Base-by-base conservation (phyloP, 2,113 vertebrate genomes). In the Clarias magur region DNA sequence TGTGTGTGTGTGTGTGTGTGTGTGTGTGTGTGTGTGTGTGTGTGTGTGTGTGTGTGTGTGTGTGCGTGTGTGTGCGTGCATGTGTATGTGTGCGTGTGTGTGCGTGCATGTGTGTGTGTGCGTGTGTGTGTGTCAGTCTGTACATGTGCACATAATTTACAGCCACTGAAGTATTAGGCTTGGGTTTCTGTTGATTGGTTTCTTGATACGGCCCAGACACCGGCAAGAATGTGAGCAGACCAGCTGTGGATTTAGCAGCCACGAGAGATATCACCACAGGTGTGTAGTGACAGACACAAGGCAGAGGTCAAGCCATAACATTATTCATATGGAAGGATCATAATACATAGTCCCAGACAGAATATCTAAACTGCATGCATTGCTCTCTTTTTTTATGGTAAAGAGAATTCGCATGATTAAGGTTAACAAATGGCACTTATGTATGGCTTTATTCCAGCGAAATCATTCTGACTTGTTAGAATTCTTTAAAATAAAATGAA, bases 161-260 rank as follows among this genome's bases (percentile, higher is more conserved):
- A 53, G 79, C 56, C 85, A 73, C 67, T 73, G 34, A 81, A 73
- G 86, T 57, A 34, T 83, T 83, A 34, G 59, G 73, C n/a, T 84
- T 79, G 86, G 81, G 72, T 79, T 84, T 68, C 86, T 79, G 60
- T 87, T 87, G 62, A 59, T 72, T 60, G 79, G 72, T 68, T 79
- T 82, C 53, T 67, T 83, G 80, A 87, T 65, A 75, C 79, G 59
- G 13, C 48, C 72, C 86, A 87, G 86, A 84, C 86, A 83, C 70
- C 80, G 68, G 60, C 27, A 27, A 83, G 73, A 87, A 87, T 84
- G 73, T 87, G 62, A 83, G 72, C 38, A 60, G 70, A 62, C 80
- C 86, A 87, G 73, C 81, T 87, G 86, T 83, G 86, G 62, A 63
- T 84, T 79, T 87, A 57, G 13, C 56, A 73, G 85, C 34, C 85